Evolutionary conservation across 1,140 invertebrate genomes (phyloP), one percentile per base, ranked within the genome.

Genomic region (Lerema accius): DNA sequence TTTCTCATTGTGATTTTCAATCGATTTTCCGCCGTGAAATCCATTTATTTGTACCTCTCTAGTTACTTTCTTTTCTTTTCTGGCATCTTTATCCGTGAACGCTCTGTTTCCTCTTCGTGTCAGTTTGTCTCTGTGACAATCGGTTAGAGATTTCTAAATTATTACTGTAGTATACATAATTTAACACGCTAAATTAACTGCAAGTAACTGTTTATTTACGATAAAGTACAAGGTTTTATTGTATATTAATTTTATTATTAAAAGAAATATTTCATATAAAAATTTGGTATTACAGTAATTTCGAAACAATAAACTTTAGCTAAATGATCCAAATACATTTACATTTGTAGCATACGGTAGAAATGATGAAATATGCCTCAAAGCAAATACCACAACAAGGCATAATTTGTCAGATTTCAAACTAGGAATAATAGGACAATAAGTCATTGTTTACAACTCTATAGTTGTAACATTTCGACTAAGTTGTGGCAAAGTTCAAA

Each of bases 391-490:
- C 50, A 42, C 39, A 58, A 58, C 55, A 58, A 58, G 11, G 17
- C 28, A 42, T 58, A 15, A 46, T 58, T 58, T 46, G 55, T 45
- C 42, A 42, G 55, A 28, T 32, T 26, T 67, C 53, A 51, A 63
- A 56, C 28, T 50, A 62, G 66, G 61, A 71, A 71, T 74, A 74
- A 71, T 65, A 55, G 55, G 40, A 63, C 65, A 73, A 75, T 76
- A 72, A 73, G 56, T 73, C 73, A 81, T 76, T 81, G 73, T 81
- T 73, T 71, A 64, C 61, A 60, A 71, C 64, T 72, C 67, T 66
- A 60, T 67, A 62, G 46, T 51, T 71, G 56, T 76, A 73, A 59
- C 65, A 78, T 77, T 79, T 75, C 66, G 64, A 67, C 63, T 49
- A 56, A 39, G 66, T 73, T 67, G 55, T 61, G 42, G 60, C 65